phyloP scores from a whole-genome alignment of 2,797 vertebrate species.

The Alosa sapidissima region DNA sequence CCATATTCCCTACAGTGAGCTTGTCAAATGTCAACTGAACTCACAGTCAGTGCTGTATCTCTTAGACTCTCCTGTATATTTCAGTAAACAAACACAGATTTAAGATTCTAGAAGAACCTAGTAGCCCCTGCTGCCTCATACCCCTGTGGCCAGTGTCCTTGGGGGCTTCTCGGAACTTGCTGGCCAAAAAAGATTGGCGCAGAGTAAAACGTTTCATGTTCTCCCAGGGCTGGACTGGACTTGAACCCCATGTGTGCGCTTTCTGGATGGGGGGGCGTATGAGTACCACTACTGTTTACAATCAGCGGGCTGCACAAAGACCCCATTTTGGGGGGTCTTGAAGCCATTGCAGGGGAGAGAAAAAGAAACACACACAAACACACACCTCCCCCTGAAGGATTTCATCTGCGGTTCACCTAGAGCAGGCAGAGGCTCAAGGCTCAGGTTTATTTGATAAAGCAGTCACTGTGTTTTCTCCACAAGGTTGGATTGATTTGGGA shows the following conservation, averaged over 20 bases:
- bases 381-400: slow-evolving; percentile 32
- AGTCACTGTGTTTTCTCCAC: slow-evolving; percentile 45
- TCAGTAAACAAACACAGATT: slow-evolving; percentile 7
- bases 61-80: not conserved
- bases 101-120: not conserved
- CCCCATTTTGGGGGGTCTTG: slow-evolving; percentile 47
- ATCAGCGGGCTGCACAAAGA: slow-evolving; percentile 51
- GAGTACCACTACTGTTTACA: slow-evolving; percentile 48
- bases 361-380: not conserved
- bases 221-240: slow-evolving; percentile 9
- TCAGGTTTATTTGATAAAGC: slow-evolving; percentile 42
- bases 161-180: not conserved
- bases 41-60: not conserved
- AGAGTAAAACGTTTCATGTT: slow-evolving; percentile 29
- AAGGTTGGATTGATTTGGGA: slow-evolving; percentile 52
- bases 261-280: slow-evolving; percentile 13
- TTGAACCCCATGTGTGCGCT: slow-evolving; percentile 33
- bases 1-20: not conserved
- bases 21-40: not conserved
- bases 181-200: not conserved
- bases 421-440: slow-evolving; percentile 25
- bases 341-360: slow-evolving; percentile 40
- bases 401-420: slow-evolving; percentile 39
- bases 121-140: not conserved
- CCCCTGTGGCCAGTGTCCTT: not conserved